Evolutionary conservation across 2,797 vertebrate species (phyloP).

Genomic region (Natrix natrix): DNA sequence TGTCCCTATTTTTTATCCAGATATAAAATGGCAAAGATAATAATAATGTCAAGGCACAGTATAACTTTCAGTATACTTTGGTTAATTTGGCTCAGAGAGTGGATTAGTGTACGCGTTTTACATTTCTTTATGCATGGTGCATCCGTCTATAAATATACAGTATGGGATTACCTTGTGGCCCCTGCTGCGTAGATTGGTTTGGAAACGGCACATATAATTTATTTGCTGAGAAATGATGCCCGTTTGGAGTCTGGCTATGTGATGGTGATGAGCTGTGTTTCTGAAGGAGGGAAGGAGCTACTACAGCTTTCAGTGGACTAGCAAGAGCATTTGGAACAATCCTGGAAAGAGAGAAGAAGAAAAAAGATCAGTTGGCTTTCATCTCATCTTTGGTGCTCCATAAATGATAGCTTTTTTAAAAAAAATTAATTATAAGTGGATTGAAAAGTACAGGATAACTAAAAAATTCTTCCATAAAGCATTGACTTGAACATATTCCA

Average conservation of each 20-base stretch:
- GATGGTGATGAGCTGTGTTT: conserved; percentile 74
- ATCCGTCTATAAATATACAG: not conserved
- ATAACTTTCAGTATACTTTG: no score
- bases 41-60: not conserved
- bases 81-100: not conserved
- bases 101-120: not conserved
- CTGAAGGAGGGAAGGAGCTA: conserved; percentile 79
- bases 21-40: not conserved
- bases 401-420: not conserved
- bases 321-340: conserved; percentile 78
- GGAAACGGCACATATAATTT: conserved; percentile 85
- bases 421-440: not conserved
- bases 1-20: not conserved
- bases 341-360: conserved; percentile 71
- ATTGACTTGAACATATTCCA: not conserved
- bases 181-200: conserved; percentile 79
- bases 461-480: not conserved
- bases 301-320: conserved; percentile 80
- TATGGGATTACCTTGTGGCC: conserved; percentile 72
- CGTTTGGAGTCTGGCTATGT: conserved; percentile 69
- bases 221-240: conserved; percentile 77
- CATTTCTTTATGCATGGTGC: not conserved
- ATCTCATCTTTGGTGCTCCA: not conserved
- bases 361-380: conserved; percentile 6
- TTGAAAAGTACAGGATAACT: not conserved